These are phyloP conservation scores for Engystomops pustulosus DNA, from an alignment of 2,113 vertebrate species.

Conservation along the genomic window DNA sequence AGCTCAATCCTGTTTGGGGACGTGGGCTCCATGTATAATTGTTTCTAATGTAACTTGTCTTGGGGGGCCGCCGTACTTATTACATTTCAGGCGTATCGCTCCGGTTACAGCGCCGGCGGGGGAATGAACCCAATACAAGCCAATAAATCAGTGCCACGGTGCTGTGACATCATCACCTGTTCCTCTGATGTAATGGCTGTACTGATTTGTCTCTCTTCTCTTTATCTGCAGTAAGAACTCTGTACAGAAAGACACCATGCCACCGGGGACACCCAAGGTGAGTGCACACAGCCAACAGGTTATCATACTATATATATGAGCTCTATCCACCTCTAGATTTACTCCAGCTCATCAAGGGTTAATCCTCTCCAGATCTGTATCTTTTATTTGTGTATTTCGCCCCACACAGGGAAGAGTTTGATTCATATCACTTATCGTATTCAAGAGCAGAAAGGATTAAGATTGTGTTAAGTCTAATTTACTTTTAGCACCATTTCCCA, in stretches of 20 bases:
- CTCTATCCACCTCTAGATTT: too few species aligned
- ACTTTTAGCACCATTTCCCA: slow-evolving; percentile 57
- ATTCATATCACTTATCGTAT: slow-evolving; percentile 56
- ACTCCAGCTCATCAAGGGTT: slow-evolving; percentile 4
- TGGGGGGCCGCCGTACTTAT: slow-evolving; percentile 72
- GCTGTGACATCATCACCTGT: background rate
- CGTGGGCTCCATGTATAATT: slow-evolving; percentile 82
- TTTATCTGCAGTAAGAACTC: slow-evolving; percentile 89
- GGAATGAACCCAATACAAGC: slow-evolving; percentile 56
- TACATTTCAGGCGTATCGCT: slow-evolving; percentile 71
- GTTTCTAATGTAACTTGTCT: slow-evolving; percentile 85
- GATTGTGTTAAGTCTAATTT: slow-evolving; percentile 56
- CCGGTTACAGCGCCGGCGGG: slow-evolving; percentile 68
- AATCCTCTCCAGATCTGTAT: background rate
- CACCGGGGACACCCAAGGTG: slow-evolving; percentile 96
- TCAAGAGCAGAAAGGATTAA: slow-evolving; percentile 50
- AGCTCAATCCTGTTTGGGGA: slow-evolving; percentile 74
- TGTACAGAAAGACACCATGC: slow-evolving; percentile 87
- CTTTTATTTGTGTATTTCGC: background rate
- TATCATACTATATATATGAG: too few species aligned
- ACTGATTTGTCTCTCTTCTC: slow-evolving; percentile 60
- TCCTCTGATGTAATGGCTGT: background rate
- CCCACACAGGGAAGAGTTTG: slow-evolving; percentile 38
- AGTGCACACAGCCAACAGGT: too few species aligned
- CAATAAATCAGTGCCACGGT: background rate